Evolutionary conservation across 1,140 invertebrate genomes (phyloP).

Genomic region (Pachyrhynchus sulphureomaculatus): DNA sequence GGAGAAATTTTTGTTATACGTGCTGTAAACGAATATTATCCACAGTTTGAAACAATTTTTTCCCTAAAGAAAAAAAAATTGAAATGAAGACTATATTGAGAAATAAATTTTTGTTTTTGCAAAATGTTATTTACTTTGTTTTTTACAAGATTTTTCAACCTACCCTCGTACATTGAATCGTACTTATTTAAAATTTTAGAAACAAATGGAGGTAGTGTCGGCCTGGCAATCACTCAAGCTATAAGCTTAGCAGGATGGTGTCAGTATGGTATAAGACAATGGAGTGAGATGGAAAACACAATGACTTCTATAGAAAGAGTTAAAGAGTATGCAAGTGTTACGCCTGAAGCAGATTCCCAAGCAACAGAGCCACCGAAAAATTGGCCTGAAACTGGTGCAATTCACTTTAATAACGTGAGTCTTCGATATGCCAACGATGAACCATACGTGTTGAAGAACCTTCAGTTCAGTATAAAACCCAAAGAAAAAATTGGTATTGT

Average conservation of each 20-base stretch:
- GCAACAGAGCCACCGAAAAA: constrained; percentile 38
- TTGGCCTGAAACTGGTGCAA: constrained; percentile 38
- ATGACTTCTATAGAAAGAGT: constrained; percentile 80
- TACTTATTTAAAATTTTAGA: constrained; percentile 5
- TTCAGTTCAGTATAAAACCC: constrained; percentile 61
- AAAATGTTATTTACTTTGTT: no score
- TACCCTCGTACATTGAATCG: no score
- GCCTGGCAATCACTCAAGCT: constrained; percentile 75
- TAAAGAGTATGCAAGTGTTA: constrained; percentile 69
- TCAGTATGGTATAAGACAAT: constrained; percentile 80
- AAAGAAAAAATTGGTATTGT: constrained; percentile 66
- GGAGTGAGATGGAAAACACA: constrained; percentile 76
- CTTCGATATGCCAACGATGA: constrained; percentile 67
- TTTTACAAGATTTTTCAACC: no score
- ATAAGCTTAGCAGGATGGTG: constrained; percentile 77
- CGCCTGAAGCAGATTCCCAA: constrained; percentile 61
- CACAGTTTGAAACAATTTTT: no score
- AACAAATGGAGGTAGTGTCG: constrained; percentile 66
- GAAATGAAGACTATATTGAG: no score
- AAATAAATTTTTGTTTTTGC: no score
- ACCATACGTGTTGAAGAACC: constrained; percentile 64
- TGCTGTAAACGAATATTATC: no score
- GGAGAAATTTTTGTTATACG: no score
- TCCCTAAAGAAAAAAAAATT: no score
- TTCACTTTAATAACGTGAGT: constrained; percentile 54